phyloP scores from a whole-genome alignment of 2,797 vertebrate genomes.

The Momotus momota region DNA sequence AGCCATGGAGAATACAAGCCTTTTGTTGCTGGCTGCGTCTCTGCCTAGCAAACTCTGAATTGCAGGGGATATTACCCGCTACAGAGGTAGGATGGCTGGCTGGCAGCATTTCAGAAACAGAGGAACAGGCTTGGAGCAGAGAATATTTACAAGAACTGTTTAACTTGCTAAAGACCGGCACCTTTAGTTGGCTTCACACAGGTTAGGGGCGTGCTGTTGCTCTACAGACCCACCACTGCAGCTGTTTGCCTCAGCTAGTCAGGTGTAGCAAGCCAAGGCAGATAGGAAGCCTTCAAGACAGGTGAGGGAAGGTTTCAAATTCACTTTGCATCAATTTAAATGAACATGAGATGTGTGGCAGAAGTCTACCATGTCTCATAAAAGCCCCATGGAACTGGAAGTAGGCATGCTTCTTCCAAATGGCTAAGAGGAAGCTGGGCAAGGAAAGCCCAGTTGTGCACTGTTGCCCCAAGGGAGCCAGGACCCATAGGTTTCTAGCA shows the following conservation, averaged over 20 bases:
- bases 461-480: accelerated
- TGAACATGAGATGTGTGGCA: accelerated
- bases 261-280: neutral
- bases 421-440: neutral
- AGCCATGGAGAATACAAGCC: neutral
- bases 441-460: neutral
- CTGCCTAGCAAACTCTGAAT: neutral
- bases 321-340: neutral
- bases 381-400: neutral
- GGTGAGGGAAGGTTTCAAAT: neutral
- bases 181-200: neutral
- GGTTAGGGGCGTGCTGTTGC: neutral
- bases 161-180: neutral
- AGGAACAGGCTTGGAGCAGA: neutral
- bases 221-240: neutral
- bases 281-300: neutral
- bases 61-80: neutral
- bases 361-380: neutral
- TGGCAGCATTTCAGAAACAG: neutral
- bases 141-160: neutral
- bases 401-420: neutral
- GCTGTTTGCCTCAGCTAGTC: accelerated
- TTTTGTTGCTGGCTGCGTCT: neutral
- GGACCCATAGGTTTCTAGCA: neutral
- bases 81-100: neutral